Base-by-base conservation (phyloP, 1,140 invertebrate genomes). In the Bombus polaris region DNA sequence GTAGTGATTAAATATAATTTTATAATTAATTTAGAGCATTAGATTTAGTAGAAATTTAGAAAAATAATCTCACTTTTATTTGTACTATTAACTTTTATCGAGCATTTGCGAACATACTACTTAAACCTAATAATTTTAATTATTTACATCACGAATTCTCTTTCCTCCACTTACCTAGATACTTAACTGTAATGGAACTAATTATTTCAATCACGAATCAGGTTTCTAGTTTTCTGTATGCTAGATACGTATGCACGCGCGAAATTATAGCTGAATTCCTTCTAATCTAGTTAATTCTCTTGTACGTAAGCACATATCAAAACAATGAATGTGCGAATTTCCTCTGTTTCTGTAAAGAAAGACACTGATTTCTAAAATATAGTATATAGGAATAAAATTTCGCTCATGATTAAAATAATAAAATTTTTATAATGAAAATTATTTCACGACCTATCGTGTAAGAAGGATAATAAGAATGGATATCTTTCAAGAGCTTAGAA, bases 201-300 rank as follows among this genome's bases (percentile, higher is more conserved):
- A 74, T 74, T 47, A 74, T 74, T 74, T 44, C n/a, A 42, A 47
- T 74, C 42, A 74, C 28, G 72, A 47, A 74, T 74, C 18, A 25
- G n/a, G 9, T 74, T 32, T 25, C n/a, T 47, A 44, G 9, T 18
- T 74, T 32, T 32, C n/a, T 47, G n/a, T 39, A 9, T 32, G 10
- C 35, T n/a, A n/a, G 28, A 37, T 39, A 71, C 1, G 15, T 39
- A 73, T 47, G n/a, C 28, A n/a, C 42, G 44, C 18, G 44, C 5
- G 10, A 37, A 10, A 76, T 35, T n/a, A 13, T 25, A 8, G 10
- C 15, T 57, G 32, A 76, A 76, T 59, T 76, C 35, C 22, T 28
- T 59, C 4, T 2, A 47, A 74, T 53, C 47, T 53, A 53, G 0
- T 53, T 18, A 53, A 53, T 53, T 53, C 47, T 22, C 6, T 22